phyloP scores from a whole-genome alignment of 2,888 invertebrate genomes.

The Drosophila kambysellisi region DNA sequence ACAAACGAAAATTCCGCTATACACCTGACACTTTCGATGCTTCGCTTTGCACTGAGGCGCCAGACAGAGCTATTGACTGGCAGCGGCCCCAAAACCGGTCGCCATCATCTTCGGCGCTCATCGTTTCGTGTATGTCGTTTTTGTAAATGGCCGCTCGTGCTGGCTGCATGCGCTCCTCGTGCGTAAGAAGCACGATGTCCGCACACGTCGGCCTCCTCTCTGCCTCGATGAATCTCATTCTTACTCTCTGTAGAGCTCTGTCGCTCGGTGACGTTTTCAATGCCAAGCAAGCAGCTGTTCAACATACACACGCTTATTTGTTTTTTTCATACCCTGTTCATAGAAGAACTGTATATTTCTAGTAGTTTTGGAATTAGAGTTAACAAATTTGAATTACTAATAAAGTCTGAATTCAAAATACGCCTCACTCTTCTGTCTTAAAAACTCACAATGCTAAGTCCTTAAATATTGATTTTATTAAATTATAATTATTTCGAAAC shows the following conservation, averaged over 20 bases:
- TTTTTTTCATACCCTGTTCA: slow-evolving; percentile 24
- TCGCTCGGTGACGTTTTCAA: slow-evolving; percentile 62
- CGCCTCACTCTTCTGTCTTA: neutral
- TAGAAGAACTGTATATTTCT: neutral
- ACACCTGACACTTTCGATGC: slow-evolving; percentile 61
- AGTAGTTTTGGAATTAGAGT: neutral
- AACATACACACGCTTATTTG: slow-evolving; percentile 29
- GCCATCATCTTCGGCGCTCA: slow-evolving; percentile 35
- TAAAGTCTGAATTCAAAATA: neutral
- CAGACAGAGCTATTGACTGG: slow-evolving; percentile 37
- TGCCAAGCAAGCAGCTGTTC: slow-evolving; percentile 79
- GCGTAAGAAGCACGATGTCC: slow-evolving; percentile 32
- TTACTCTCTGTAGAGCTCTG: slow-evolving; percentile 27
- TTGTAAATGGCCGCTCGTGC: slow-evolving; percentile 19
- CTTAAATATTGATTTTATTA: neutral
- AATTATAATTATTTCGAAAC: neutral
- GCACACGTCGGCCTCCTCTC: slow-evolving; percentile 39
- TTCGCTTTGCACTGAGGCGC: slow-evolving; percentile 65
- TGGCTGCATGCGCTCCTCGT: slow-evolving; percentile 36
- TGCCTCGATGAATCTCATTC: slow-evolving; percentile 7
- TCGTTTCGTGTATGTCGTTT: slow-evolving; percentile 13
- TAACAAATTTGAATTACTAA: neutral
- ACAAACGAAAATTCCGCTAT: slow-evolving; percentile 27
- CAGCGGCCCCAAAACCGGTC: slow-evolving; percentile 65
- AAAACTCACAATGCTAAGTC: neutral